Evolutionary conservation across 2,113 vertebrate species (phyloP).

Genomic region (Petroica traversi): DNA sequence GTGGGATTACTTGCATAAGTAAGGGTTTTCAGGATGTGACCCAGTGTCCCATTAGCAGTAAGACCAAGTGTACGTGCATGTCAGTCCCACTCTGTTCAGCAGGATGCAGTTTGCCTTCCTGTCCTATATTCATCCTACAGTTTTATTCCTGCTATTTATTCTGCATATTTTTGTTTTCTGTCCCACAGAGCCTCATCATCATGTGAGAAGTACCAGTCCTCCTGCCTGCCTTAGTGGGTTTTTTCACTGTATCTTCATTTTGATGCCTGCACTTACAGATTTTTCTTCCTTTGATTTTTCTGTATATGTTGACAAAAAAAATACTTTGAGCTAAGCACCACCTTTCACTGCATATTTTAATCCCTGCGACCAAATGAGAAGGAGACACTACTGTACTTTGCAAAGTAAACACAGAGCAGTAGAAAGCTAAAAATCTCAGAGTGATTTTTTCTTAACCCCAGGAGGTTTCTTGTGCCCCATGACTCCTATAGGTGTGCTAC

Average conservation of each 20-base stretch:
- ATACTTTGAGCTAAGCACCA: background rate
- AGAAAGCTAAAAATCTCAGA: background rate
- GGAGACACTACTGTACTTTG: background rate
- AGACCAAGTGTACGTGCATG: background rate
- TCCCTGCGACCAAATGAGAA: background rate
- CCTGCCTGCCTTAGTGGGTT: background rate
- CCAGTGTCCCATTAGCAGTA: background rate
- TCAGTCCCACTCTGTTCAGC: background rate
- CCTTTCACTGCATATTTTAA: background rate
- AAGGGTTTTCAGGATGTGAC: background rate
- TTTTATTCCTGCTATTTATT: background rate
- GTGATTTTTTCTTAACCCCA: background rate
- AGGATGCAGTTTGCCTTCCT: background rate
- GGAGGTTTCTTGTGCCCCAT: background rate
- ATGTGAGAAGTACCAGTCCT: background rate
- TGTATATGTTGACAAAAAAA: background rate
- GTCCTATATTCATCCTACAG: background rate
- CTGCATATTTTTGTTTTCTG: background rate
- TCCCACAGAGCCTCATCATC: background rate
- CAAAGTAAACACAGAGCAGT: background rate
- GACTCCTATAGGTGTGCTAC: background rate
- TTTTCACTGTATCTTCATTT: background rate
- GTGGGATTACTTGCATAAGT: conserved; percentile 52
- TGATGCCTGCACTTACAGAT: background rate
- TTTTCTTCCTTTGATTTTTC: background rate